phyloP scores from a whole-genome alignment of 2,113 vertebrate species.

The Elanoides forficatus region DNA sequence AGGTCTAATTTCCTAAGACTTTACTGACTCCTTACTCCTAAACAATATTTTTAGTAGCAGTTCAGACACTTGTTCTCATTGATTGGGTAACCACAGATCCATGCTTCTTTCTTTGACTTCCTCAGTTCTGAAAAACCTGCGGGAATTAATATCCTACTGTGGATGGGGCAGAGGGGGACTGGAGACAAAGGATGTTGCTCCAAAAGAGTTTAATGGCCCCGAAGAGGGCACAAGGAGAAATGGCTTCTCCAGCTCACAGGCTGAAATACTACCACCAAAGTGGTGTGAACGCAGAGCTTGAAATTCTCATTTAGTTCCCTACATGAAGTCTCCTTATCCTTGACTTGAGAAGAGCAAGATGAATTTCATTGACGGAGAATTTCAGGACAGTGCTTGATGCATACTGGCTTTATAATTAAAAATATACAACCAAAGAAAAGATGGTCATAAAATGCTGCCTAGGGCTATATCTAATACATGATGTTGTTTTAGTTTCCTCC shows the following conservation, averaged over 20 bases:
- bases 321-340: constrained; percentile 45
- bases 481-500: constrained; percentile 60
- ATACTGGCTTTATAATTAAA: constrained; percentile 67
- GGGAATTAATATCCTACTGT: neutral
- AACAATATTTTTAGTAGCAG: neutral
- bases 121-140: neutral
- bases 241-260: neutral
- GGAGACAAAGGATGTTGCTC: neutral
- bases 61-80: neutral
- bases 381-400: constrained; percentile 53
- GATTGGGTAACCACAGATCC: neutral
- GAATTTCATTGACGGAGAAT: constrained; percentile 41
- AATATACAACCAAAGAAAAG: constrained; percentile 57
- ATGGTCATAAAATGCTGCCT: constrained; percentile 27
- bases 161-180: neutral
- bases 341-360: constrained; percentile 48
- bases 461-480: constrained; percentile 58
- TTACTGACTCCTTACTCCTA: neutral
- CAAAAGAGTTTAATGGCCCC: neutral
- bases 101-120: neutral
- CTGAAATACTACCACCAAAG: constrained; percentile 18
- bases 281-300: neutral
- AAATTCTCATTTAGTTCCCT: constrained; percentile 53
- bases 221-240: neutral
- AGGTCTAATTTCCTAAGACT: neutral